phyloP scores from a whole-genome alignment of 1,140 invertebrate genomes.

The Brachionus rubens region DNA sequence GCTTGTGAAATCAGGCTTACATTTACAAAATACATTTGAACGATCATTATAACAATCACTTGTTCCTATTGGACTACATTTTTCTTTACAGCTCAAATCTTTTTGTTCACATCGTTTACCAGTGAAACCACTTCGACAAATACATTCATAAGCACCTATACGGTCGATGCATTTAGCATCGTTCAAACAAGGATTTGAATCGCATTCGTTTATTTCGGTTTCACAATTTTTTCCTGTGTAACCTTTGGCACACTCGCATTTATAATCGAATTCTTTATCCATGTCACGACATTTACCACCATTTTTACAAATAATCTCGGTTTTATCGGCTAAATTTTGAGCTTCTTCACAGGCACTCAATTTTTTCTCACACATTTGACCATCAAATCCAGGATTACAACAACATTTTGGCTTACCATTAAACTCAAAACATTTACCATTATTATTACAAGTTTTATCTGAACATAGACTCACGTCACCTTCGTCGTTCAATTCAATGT shows the following conservation, averaged over 20 bases:
- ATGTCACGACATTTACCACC: slow-evolving; percentile 24
- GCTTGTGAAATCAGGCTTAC: slow-evolving; percentile 79
- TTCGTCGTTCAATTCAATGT: slow-evolving; percentile 26
- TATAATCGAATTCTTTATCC: not conserved
- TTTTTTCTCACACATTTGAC: not conserved
- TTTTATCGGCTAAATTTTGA: not conserved
- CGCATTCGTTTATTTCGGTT: slow-evolving; percentile 85
- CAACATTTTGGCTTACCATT: slow-evolving; percentile 1
- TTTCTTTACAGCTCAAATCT: not conserved
- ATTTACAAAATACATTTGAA: slow-evolving; percentile 69
- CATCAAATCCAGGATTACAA: slow-evolving; percentile 24
- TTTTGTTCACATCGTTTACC: slow-evolving; percentile 61
- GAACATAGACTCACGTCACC: not conserved
- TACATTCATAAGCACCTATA: slow-evolving; percentile 73
- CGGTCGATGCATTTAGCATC: slow-evolving; percentile 75
- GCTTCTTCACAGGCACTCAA: slow-evolving; percentile 37
- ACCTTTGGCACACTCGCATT: slow-evolving; percentile 45
- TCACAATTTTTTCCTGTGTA: slow-evolving; percentile 47
- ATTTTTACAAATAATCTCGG: slow-evolving; percentile 22
- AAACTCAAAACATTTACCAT: slow-evolving; percentile 37
- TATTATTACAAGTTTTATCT: slow-evolving; percentile 10
- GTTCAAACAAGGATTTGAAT: slow-evolving; percentile 76
- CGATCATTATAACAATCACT: slow-evolving; percentile 68
- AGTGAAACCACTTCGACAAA: slow-evolving; percentile 79
- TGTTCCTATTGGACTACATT: slow-evolving; percentile 74